Base-by-base conservation (phyloP, 2,888 invertebrate species). In the Ectemnius cavifrons region DNA sequence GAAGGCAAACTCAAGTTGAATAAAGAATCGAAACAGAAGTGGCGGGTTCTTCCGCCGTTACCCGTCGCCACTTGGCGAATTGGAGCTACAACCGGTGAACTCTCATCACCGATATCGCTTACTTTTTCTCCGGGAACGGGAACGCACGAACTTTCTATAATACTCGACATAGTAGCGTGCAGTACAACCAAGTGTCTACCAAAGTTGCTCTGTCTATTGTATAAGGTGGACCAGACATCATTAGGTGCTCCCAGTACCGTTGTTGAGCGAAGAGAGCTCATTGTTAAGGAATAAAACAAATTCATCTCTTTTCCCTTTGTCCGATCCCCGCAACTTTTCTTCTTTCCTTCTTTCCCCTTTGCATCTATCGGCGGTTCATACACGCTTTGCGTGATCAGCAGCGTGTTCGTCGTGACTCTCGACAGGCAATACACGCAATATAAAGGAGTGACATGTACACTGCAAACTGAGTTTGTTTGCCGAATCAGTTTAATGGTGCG, bases 11-110 rank as follows among this genome's bases (percentile, higher is more conserved):
- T 93, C 0, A 93, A 93, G 84, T 92, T 93, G 71, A 93, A 93
- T 4, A 89, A 92, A 0, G 92, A 93, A 14, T 93, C 93, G 60
- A 93, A 93, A 0, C 93, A 94, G 84, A 92, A 92, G 67, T 94
- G 94, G 94, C 85, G 89, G 14, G 83, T 93, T 0, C 91, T n/a
- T 14, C n/a, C 16, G n/a, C n/a, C 91, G 73, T 88, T 92, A 56
- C 82, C 87, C 5, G 75, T 79, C 2, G 71, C 61, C 14, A 81
- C 77, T 2, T 88, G 90, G 88, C 71, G 52, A 11, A 78, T 85
- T 0, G 16, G n/a, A 18, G 18, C 64, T 16, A 20, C 61, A 4
- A 82, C 37, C 3, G 89, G 88, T 4, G 77, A 82, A 46, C 67
- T 86, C 18, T 79, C 62, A 6, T 77, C 69, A 46, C 87, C 88